Evolutionary conservation across 2,797 vertebrate genomes (phyloP).

Genomic region (Spinus pinus): DNA sequence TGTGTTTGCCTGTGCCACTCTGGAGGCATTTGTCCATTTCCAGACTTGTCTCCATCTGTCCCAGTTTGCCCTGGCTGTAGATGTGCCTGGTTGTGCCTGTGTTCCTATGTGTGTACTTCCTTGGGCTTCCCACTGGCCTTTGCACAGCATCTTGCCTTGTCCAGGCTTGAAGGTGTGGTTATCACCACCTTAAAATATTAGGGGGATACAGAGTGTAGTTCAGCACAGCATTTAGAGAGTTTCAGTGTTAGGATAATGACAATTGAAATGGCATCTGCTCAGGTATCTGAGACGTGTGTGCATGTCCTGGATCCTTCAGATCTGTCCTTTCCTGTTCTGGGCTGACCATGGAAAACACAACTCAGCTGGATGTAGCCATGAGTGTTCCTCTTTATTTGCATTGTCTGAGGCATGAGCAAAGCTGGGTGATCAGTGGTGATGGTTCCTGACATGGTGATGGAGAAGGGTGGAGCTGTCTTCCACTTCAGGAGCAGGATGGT

Average conservation of each 20-base stretch:
- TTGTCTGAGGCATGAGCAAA: neutral
- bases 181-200: neutral
- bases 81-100: neutral
- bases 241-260: neutral
- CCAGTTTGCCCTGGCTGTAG: neutral
- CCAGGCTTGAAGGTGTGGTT: neutral
- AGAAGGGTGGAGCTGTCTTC: neutral
- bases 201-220: neutral
- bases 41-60: neutral
- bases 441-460: neutral
- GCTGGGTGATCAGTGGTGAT: neutral
- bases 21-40: neutral
- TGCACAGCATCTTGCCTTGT: neutral
- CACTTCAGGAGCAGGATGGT: neutral
- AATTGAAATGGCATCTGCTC: neutral
- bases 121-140: neutral
- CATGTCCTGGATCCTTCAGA: neutral
- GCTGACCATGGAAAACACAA: accelerated
- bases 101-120: neutral
- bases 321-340: neutral
- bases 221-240: neutral
- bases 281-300: accelerated
- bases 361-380: accelerated
- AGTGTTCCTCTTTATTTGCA: neutral
- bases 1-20: neutral